Conservation (phyloP, 2,888 invertebrate species). For the Subacronicta megacephala region DNA sequence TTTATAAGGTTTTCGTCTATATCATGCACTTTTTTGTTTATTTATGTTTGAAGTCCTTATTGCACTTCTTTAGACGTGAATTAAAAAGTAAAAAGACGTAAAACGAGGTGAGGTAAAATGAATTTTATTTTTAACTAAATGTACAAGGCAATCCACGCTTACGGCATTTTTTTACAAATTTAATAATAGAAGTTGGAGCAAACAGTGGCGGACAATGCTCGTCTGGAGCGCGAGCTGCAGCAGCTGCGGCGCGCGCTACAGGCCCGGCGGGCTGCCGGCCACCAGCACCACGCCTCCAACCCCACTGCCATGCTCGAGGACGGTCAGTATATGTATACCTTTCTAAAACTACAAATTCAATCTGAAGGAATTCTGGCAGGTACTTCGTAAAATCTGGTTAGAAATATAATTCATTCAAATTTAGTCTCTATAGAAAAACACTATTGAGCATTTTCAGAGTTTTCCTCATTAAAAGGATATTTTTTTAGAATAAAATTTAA, state of each 20-base stretch:
- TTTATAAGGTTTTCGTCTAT: constrained; percentile 92
- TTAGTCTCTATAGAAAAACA: too few species aligned
- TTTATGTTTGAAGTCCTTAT: constrained; percentile 54
- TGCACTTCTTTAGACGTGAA: neutral
- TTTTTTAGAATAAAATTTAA: too few species aligned
- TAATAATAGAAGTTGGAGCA: constrained; percentile 94
- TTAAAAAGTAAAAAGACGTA: too few species aligned
- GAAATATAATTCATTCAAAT: too few species aligned
- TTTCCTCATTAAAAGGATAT: too few species aligned
- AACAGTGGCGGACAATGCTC: constrained; percentile 96
- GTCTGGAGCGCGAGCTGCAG: constrained; percentile 96
- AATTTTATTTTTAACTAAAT: too few species aligned
- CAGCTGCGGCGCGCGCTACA: constrained; percentile 95
- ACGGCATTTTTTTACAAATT: too few species aligned
- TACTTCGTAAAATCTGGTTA: too few species aligned
- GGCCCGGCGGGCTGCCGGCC: constrained; percentile 90
- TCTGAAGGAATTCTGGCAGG: too few species aligned
- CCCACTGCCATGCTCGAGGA: constrained; percentile 92
- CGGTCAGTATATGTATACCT: constrained; percentile 64
- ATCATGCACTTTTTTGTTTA: constrained; percentile 84
- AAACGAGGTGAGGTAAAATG: too few species aligned
- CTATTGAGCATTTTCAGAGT: too few species aligned
- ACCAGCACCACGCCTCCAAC: constrained; percentile 54
- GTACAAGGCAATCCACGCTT: too few species aligned
- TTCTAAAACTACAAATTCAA: neutral